Evolutionary conservation across 2,113 vertebrate genomes (phyloP).

Genomic region (Pangasianodon gigas): DNA sequence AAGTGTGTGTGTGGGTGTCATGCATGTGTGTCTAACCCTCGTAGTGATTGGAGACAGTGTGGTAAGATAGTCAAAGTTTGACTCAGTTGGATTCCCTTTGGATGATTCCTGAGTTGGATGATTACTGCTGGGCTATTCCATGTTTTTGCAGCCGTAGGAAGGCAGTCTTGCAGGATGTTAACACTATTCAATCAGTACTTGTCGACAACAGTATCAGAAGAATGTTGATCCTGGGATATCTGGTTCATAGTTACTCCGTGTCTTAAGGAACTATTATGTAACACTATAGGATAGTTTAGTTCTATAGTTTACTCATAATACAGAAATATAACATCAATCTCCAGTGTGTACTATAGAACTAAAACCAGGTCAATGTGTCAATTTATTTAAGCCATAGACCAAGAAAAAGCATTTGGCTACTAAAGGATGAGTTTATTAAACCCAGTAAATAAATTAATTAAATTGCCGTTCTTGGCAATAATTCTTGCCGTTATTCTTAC

Average conservation of each 20-base stretch:
- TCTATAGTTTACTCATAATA: not conserved
- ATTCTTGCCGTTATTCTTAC: not conserved
- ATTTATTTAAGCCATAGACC: not conserved
- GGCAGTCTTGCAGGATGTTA: constrained; percentile 60
- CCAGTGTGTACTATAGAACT: not conserved
- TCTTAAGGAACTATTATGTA: constrained; percentile 15
- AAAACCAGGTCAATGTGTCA: not conserved
- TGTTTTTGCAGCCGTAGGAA: constrained; percentile 61
- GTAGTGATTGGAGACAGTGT: constrained; percentile 49
- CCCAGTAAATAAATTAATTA: not conserved
- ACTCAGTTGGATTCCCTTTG: constrained; percentile 39
- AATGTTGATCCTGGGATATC: constrained; percentile 59
- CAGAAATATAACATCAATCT: not conserved
- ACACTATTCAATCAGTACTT: constrained; percentile 58
- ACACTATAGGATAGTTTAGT: not conserved
- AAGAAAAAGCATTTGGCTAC: not conserved
- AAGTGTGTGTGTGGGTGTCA: constrained; percentile 2
- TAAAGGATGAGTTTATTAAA: not conserved
- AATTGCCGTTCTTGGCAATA: not conserved
- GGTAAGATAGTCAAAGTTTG: constrained; percentile 50
- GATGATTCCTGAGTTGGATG: not conserved
- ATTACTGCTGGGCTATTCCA: constrained; percentile 40
- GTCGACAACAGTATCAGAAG: constrained; percentile 62
- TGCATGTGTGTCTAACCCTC: constrained; percentile 27
- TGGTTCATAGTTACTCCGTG: constrained; percentile 35